Conservation (phyloP, 2,888 invertebrate genomes). For the Tenodera sinensis region DNA sequence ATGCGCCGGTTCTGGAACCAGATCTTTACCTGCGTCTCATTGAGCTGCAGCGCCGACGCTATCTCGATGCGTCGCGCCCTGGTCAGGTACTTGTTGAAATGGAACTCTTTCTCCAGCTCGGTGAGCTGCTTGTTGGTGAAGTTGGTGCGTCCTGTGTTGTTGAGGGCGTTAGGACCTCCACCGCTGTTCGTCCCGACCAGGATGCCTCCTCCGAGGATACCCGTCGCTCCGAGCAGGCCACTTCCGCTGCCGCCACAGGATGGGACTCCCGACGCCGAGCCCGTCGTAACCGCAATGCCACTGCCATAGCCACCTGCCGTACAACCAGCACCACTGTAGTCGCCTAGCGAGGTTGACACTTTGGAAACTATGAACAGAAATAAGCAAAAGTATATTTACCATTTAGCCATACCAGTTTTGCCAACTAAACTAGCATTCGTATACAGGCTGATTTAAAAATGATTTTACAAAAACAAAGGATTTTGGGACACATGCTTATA, state of each 20-base stretch:
- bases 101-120: conserved; percentile 98
- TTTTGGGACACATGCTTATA: too few relatives aligned
- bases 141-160: conserved; percentile 93
- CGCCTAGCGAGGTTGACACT: conserved; percentile 34
- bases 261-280: neutral
- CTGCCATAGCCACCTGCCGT: conserved; percentile 21
- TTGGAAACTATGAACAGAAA: conserved; percentile 29
- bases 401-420: too few relatives aligned
- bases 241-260: neutral
- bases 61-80: conserved; percentile 96
- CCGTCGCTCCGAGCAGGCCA: conserved; percentile 36
- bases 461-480: too few relatives aligned
- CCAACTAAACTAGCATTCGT: too few relatives aligned
- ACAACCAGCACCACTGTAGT: conserved; percentile 30
- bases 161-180: conserved; percentile 51
- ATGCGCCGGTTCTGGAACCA: conserved; percentile 99
- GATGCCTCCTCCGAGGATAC: conserved; percentile 19
- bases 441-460: too few relatives aligned
- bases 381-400: too few relatives aligned
- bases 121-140: conserved; percentile 99
- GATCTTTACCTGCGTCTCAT: conserved; percentile 96
- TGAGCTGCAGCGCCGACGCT: conserved; percentile 90
- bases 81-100: conserved; percentile 98
- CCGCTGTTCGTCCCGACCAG: conserved; percentile 36
- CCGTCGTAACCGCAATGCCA: conserved; percentile 15